Evolutionary conservation across 2,113 vertebrate species (phyloP).

Genomic region (Anser cygnoides): DNA sequence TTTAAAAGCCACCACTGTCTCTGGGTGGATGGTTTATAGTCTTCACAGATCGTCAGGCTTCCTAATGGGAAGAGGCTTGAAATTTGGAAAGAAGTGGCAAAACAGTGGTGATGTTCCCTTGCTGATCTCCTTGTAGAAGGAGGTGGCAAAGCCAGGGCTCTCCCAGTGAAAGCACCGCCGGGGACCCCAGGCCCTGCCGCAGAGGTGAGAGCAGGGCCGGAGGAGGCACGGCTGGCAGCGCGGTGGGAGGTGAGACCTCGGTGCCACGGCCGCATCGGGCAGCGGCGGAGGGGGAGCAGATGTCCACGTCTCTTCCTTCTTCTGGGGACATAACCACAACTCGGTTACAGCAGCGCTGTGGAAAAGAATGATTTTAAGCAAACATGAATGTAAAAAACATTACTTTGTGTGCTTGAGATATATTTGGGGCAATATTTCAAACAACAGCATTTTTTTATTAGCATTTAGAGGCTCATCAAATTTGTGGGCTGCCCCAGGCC

Average conservation of each 20-base stretch:
- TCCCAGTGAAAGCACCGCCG: fast-evolving
- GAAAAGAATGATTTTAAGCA: neutral
- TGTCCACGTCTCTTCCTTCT: neutral
- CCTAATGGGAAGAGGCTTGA: neutral
- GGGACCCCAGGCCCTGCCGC: neutral
- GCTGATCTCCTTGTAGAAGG: neutral
- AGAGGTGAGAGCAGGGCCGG: neutral
- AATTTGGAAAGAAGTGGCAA: neutral
- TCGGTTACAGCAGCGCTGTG: neutral
- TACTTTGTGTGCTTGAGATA: neutral
- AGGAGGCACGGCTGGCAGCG: fast-evolving
- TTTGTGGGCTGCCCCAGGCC: fast-evolving
- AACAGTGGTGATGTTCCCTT: neutral
- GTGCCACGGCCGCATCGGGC: neutral
- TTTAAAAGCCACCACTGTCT: neutral
- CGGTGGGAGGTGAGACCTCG: fast-evolving
- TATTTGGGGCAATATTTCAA: fast-evolving
- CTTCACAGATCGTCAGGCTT: neutral
- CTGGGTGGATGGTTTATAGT: neutral
- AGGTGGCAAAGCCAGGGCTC: neutral
- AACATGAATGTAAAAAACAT: fast-evolving
- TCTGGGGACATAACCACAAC: neutral
- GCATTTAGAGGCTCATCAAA: neutral
- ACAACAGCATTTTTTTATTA: fast-evolving
- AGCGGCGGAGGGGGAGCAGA: neutral